Evolutionary conservation across 37 sponge, comb jelly and placozoan species (phyloP), one percentile per base, ranked within the genome.

Genomic region (Hexactinellida sp.): DNA sequence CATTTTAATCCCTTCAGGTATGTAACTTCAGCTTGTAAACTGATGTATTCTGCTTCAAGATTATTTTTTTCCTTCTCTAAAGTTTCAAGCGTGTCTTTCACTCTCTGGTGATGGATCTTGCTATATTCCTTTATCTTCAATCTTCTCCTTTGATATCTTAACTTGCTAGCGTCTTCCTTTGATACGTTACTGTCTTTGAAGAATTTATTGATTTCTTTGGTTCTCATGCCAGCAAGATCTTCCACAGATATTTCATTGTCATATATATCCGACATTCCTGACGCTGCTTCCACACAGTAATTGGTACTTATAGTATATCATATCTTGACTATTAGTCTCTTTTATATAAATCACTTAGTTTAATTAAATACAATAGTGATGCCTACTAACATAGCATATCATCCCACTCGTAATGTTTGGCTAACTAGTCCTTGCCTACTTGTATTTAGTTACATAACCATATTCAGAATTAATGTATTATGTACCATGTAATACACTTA

Each of bases 21-120:
- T n/a, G 76, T 63, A 28, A 63, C 76, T 63, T 63, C 76, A 7
- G 76, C 76, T n/a, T 63, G 76, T 63, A 63, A 63, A 63, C 28
- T 63, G 19, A 63, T 63, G 13, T 63, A 63, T n/a, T 63, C 76
- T 7, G 76, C 76, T 63, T 63, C 76, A 10, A 63, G 30, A n/a
- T 23, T 63, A 28, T 63, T 23, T 63, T 63, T 63, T 23, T 63
- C 76, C 34, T 63, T 63, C 76, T 63, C 76, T 7, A 63, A n/a
- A 63, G 76, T 63, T 10, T 63, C 76, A 23, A 63, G 76, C 76
- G 13, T 63, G 30, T 63, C 76, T 28, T 63, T 63, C 21, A 63
- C 76, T 25, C 76, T 10, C 30, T 63, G 76, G 13, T 63, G 76
- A n/a, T 63, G 76, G 3, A 63, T 63, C 13, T 63, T 63, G 30